Conservation (phyloP, 2,797 vertebrate species). For the Neosalanx taihuensis region DNA sequence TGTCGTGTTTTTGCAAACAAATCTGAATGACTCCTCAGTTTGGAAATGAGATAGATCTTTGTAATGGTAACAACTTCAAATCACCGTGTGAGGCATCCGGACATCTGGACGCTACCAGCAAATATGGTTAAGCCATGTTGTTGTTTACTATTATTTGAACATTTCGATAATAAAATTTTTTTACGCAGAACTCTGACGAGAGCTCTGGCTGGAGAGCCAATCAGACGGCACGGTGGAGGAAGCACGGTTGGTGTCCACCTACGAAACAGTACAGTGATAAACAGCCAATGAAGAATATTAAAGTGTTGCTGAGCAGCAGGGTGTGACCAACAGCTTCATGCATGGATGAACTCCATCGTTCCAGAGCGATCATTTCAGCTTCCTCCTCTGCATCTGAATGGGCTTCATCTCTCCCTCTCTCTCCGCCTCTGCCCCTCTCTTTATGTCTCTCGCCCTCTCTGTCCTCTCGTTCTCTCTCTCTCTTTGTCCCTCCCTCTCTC, state of each 20-base stretch:
- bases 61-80: constrained; percentile 3
- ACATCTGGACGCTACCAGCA: background rate
- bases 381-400: constrained; percentile 14
- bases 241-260: constrained; percentile 67
- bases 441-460: background rate
- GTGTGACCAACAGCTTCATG: constrained; percentile 70
- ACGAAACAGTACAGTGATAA: constrained; percentile 69
- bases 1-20: background rate
- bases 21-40: background rate
- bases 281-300: constrained; percentile 65
- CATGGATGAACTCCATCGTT: constrained; percentile 54
- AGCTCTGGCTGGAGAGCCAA: constrained; percentile 56
- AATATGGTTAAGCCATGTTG: background rate
- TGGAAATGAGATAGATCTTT: constrained; percentile 2
- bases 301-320: constrained; percentile 61
- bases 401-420: constrained; percentile 29
- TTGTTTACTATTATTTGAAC: background rate
- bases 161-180: constrained; percentile 17
- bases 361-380: constrained; percentile 61
- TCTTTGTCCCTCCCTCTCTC: background rate
- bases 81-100: background rate
- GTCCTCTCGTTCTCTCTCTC: constrained; percentile 34
- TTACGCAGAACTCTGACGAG: constrained; percentile 58
- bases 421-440: background rate
- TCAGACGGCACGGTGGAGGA: constrained; percentile 63